Percentiles rank a stretch among this genome's conserved stretches.
These are phyloP conservation scores for Esperia sulphurella DNA, from an alignment of 2,888 invertebrate genomes.

Conservation along the genomic window DNA sequence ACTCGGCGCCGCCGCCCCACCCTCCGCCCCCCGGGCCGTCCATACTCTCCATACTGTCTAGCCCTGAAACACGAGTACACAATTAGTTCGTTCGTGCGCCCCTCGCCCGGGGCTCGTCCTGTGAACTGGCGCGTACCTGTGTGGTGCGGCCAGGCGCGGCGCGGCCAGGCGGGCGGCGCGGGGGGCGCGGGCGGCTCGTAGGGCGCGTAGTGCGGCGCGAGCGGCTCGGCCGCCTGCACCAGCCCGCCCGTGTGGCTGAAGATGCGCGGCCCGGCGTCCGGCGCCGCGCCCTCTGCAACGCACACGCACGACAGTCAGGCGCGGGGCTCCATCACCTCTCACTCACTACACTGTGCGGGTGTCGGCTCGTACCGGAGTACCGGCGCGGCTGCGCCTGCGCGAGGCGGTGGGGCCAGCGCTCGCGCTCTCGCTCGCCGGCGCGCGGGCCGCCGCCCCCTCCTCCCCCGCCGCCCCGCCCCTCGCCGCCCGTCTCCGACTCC, in stretches of 20 bases:
- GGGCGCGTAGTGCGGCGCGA: conserved; percentile 31
- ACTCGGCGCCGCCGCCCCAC: conserved; percentile 15
- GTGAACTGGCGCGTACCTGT: neutral
- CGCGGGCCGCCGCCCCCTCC: conserved; percentile 16
- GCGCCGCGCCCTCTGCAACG: conserved; percentile 32
- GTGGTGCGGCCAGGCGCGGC: conserved; percentile 15
- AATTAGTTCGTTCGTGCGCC: neutral
- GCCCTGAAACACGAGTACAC: neutral
- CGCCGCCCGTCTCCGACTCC: conserved; percentile 7
- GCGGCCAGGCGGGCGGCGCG: conserved; percentile 21
- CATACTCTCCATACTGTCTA: conserved; percentile 27
- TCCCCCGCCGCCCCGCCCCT: conserved; percentile 12
- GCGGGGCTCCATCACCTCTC: neutral
- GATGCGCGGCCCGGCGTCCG: conserved; percentile 80
- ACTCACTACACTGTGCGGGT: neutral
- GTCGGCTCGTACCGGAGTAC: conserved; percentile 31
- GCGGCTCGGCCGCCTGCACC: conserved; percentile 65
- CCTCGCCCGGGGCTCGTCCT: neutral
- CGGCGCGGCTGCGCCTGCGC: conserved; percentile 59
- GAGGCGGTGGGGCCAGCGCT: conserved; percentile 65
- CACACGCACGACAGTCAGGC: neutral
- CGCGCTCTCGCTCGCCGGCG: conserved; percentile 8
- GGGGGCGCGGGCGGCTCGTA: conserved; percentile 32
- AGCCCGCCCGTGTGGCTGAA: conserved; percentile 86
- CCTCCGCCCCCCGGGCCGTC: conserved; percentile 20